A percentile compares a stretch with the other conserved stretches of the same genome.
phyloP scores from a whole-genome alignment of 2,113 vertebrate species.

The Craseonycteris thonglongyai region DNA sequence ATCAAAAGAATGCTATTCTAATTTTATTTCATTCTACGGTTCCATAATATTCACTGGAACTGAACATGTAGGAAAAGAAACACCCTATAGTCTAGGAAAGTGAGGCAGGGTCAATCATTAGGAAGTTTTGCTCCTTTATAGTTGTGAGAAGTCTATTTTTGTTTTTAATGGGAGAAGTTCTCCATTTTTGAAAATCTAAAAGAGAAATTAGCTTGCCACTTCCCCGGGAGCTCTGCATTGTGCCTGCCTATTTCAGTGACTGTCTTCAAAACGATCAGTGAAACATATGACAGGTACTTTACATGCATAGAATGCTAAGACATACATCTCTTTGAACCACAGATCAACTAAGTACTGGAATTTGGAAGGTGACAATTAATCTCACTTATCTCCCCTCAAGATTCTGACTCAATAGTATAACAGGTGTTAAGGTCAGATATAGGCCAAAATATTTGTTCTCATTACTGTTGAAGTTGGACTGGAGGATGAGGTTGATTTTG shows the following conservation, averaged over 20 bases:
- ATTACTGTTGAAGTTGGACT: not conserved
- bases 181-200: not conserved
- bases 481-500: not conserved
- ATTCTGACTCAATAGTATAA: not conserved
- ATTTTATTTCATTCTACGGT: not conserved
- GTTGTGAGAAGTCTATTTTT: not conserved
- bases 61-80: not conserved
- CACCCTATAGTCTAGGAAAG: not conserved
- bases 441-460: not conserved
- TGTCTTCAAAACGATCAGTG: not conserved
- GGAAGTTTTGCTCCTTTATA: not conserved
- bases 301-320: not conserved
- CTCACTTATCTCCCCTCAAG: not conserved
- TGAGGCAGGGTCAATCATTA: not conserved
- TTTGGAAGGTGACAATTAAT: not conserved
- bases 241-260: not conserved
- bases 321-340: not conserved
- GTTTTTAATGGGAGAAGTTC: not conserved
- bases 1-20: not conserved
- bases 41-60: not conserved
- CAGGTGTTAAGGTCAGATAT: not conserved
- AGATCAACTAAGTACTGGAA: not conserved
- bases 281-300: not conserved
- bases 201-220: not conserved
- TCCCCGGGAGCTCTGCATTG: not conserved